Evolutionary conservation across 2,113 vertebrate species (phyloP).

Genomic region (Genyomyrus donnyi): DNA sequence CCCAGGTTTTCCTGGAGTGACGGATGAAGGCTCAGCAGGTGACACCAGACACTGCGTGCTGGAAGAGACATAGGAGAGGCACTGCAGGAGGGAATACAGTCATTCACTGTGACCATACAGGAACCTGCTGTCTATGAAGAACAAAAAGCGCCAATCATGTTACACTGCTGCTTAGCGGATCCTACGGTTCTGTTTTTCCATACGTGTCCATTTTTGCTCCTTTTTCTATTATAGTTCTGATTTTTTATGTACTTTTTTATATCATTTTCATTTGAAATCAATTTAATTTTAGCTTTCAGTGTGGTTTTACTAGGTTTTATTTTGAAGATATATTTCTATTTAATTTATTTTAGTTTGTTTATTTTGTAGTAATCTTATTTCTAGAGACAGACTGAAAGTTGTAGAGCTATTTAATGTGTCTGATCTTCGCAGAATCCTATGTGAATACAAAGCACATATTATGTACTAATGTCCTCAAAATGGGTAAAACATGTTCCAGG

Average conservation of each 20-base stretch:
- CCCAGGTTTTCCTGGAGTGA: constrained; percentile 6
- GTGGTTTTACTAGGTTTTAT: background rate
- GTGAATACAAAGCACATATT: background rate
- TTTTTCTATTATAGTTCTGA: background rate
- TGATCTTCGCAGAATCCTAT: background rate
- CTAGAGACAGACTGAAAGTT: background rate
- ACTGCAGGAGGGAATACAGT: background rate
- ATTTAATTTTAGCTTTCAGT: background rate
- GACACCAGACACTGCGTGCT: background rate
- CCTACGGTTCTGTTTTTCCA: background rate
- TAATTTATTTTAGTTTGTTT: background rate
- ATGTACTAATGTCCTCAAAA: background rate
- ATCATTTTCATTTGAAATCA: background rate
- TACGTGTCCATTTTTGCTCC: background rate
- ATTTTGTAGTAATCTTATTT: background rate
- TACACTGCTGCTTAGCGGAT: background rate
- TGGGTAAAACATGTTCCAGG: background rate
- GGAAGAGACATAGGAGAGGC: background rate
- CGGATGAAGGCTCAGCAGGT: background rate
- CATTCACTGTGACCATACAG: background rate
- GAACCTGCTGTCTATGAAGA: background rate
- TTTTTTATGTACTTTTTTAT: background rate
- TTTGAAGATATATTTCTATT: background rate
- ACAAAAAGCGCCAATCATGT: background rate
- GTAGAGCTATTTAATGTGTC: background rate